Base-by-base conservation (phyloP, 2,797 vertebrate genomes). In the Euthynnus affinis region DNA sequence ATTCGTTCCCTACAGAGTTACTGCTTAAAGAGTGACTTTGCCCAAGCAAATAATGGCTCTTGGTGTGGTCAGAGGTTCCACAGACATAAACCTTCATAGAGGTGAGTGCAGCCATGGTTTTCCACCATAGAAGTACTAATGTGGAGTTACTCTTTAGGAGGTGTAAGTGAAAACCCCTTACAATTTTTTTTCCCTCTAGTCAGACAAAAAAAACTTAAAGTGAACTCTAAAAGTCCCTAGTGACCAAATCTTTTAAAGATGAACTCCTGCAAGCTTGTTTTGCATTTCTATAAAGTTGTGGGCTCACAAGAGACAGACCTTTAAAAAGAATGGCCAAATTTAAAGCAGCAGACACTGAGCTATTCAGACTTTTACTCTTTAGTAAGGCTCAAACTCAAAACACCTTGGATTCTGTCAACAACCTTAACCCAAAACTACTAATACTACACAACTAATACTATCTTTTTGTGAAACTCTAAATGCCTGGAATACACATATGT, bases 1-100 rank as follows among this genome's bases (percentile, higher is more conserved):
- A 71, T 84, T 86, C 66, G 67, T 60, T 86, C 80, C 84, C 86
- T 69, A 78, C 70, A 87, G 84, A 84, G 74, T 74, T 77, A 59
- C 62, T 74, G 62, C 83, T 84, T 72, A 61, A 85, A 76, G 59
- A 80, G 65, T 57, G 76, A 78, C 80, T 69, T 65, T 62, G 59
- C 29, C 48, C 18, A 53, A 52, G 76, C 67, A 86, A 80, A 78
- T 58, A 82, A 42, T 58, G 18, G 48, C 8, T n/a, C 65, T 58
- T 40, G 10, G 40, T 78, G 80, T 68, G 78, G 78, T 86, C 60
- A 78, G 81, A 82, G 74, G 67, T 75, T 77, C 57, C 74, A 48
- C 20, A 71, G 64, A 70, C 59, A 60, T 70, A 14, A 68, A 81
- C 60, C 68, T 49, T 64, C 23, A 62, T 58, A 53, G 76, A 78